Conservation (phyloP, 2,888 invertebrate species). For the Hypolimnas misippus region DNA sequence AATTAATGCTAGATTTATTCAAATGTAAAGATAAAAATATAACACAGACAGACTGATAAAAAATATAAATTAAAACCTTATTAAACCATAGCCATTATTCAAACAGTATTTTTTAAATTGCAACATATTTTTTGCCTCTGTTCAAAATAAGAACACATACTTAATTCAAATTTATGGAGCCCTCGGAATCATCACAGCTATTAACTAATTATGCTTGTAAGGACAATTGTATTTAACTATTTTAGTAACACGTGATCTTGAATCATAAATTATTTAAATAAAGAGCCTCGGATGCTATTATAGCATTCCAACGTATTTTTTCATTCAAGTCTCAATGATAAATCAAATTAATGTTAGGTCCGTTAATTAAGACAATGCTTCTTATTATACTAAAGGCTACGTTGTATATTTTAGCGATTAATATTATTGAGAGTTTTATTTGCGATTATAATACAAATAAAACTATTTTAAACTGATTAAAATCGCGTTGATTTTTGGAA, state of each 20-base stretch:
- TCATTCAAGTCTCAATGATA: background rate
- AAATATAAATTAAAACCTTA: too few species aligned
- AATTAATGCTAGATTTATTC: too few species aligned
- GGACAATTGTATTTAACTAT: constrained; percentile 39
- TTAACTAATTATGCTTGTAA: constrained; percentile 33
- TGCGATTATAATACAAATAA: too few species aligned
- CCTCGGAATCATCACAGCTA: constrained; percentile 41
- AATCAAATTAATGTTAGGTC: background rate
- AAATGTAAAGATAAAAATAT: too few species aligned
- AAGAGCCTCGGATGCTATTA: constrained; percentile 14
- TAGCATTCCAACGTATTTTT: constrained; percentile 10
- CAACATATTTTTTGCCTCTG: background rate
- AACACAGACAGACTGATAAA: too few species aligned
- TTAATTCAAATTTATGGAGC: constrained; percentile 32
- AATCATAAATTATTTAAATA: constrained; percentile 34
- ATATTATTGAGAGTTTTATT: too few species aligned
- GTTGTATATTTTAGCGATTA: too few species aligned
- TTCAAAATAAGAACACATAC: constrained; percentile 23
- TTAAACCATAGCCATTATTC: too few species aligned
- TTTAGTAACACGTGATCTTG: constrained; percentile 36
- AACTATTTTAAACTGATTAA: too few species aligned
- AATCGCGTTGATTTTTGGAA: too few species aligned
- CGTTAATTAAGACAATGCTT: constrained; percentile 6
- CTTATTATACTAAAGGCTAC: too few species aligned
- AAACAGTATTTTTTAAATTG: too few species aligned